Conservation (phyloP, 2,113 vertebrate genomes). For the Rhinolophus ferrumequinum region DNA sequence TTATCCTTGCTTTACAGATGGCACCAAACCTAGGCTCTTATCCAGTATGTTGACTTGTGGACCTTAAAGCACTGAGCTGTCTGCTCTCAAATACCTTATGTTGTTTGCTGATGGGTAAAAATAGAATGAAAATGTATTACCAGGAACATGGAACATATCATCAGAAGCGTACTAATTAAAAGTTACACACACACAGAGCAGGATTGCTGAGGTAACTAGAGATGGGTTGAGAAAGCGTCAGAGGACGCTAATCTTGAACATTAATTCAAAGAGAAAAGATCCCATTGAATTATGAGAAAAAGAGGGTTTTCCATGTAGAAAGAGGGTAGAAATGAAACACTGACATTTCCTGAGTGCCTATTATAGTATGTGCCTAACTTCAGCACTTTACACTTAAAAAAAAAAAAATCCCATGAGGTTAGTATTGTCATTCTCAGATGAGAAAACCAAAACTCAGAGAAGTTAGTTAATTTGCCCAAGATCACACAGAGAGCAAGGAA, state of each 20-base stretch:
- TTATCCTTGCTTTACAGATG: background rate
- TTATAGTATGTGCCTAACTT: background rate
- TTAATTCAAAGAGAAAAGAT: slow-evolving; percentile 36
- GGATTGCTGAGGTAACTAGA: background rate
- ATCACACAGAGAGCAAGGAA: background rate
- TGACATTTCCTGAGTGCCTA: background rate
- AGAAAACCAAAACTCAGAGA: slow-evolving; percentile 47
- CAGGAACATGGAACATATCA: background rate
- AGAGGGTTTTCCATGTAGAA: background rate
- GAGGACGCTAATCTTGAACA: background rate
- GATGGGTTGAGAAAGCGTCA: background rate
- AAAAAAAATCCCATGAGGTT: background rate
- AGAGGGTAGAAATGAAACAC: background rate
- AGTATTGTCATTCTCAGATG: background rate
- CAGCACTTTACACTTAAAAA: background rate
- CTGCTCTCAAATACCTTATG: background rate
- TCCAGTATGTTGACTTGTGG: background rate
- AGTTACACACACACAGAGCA: background rate
- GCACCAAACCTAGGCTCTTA: background rate
- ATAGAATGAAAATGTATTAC: slow-evolving; percentile 20
- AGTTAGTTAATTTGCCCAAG: background rate
- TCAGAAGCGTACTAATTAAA: slow-evolving; percentile 37
- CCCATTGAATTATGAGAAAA: background rate
- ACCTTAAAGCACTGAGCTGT: background rate
- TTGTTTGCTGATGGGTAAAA: background rate